Conservation (phyloP, 23 tunicate genomes). For the Halocynthia roretzi region DNA sequence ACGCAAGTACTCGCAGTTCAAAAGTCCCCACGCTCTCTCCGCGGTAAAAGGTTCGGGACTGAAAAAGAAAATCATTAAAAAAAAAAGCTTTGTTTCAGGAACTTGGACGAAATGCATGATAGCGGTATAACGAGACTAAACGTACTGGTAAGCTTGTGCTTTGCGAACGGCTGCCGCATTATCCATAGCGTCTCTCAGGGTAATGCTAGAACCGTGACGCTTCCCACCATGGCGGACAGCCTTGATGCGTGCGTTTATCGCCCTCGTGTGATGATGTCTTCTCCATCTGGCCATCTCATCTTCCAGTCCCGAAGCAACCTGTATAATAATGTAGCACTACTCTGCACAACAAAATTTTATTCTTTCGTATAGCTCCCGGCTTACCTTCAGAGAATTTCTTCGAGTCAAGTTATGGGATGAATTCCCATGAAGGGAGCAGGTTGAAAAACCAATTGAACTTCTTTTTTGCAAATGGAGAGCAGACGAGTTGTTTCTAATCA, state of each 20-base stretch:
- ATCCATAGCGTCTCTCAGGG: conserved; percentile 70
- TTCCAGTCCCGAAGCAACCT: conserved; percentile 31
- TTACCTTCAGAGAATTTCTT: conserved; percentile 12
- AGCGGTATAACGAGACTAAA: not conserved
- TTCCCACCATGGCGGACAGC: conserved; percentile 53
- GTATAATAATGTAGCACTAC: not conserved
- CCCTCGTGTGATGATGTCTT: conserved; percentile 43
- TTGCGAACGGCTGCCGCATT: conserved; percentile 35
- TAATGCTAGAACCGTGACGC: conserved; percentile 34
- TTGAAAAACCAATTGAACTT: no score
- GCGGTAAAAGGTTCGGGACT: conserved; percentile 51
- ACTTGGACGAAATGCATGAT: not conserved
- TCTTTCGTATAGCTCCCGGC: not conserved
- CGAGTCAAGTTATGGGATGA: not conserved
- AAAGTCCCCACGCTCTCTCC: conserved; percentile 49
- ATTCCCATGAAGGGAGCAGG: no score
- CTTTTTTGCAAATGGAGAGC: no score
- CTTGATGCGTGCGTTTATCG: conserved; percentile 66
- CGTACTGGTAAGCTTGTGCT: conserved; percentile 45
- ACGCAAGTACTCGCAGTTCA: conserved; percentile 68
- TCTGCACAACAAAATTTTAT: not conserved
- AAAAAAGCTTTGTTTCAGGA: not conserved
- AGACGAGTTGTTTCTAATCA: no score
- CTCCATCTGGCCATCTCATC: conserved; percentile 62
- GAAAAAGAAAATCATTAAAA: not conserved